Base-by-base conservation (phyloP, 2,113 vertebrate species). In the Ploceus nigricollis region DNA sequence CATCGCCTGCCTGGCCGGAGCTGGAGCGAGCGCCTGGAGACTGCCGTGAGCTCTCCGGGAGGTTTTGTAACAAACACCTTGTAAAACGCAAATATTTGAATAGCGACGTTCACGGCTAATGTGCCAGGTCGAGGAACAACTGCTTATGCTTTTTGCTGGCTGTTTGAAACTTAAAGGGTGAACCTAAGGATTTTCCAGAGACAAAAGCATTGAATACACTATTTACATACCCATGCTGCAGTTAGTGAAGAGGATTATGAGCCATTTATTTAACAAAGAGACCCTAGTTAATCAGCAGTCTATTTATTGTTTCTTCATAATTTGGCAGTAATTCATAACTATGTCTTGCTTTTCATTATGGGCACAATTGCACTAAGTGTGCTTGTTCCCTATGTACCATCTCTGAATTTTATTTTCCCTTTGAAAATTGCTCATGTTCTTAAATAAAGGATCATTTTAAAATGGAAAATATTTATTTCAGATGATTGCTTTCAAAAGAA, bases 1-100 rank as follows among this genome's bases (percentile, higher is more conserved):
- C 61, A 47, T 71, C 3, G 9, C 45, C 69, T 7, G 50, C 85
- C 69, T 8, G 85, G 48, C 79, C 30, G 4, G 7, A 47, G 72
- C 51, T 69, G 6, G 0, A 80, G 60, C 0, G 2, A 72, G 76
- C 0, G 16, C 21, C 87, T 14, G 69, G 61, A 66, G 85, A 13
- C 70, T 45, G 70, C 61, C 15, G 19, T 3, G 82, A 10, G 44
- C 14, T 64, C 57, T 57, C 19, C 7, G 45, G 61, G 71, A 73
- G 86, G 45, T 54, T 95, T 68, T 77, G 82, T 44, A 86, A 81
- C 58, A 57, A 88, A 54, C 92, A 89, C 91, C 82, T 94, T 92
- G 83, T 94, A 89, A 95, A 92, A 90, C 14, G 44, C 82, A 91
- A 94, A 90, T 90, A 47, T 85, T 86, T 90, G 88, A 77, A 80